phyloP scores from a whole-genome alignment of 2,888 invertebrate genomes.

The Pandemis cinnamomeana region DNA sequence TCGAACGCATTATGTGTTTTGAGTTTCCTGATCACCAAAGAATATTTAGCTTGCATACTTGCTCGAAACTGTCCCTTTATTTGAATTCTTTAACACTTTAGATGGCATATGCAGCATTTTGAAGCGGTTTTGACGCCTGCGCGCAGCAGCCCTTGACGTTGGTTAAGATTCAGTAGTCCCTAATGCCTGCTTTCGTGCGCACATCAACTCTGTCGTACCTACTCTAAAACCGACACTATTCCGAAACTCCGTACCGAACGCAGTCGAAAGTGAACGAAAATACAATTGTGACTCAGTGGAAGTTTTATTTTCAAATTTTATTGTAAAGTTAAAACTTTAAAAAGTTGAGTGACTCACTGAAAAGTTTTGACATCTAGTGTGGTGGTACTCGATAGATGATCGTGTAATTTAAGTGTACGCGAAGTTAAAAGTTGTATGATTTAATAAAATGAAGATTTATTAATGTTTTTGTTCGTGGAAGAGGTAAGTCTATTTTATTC shows the following conservation, averaged over 20 bases:
- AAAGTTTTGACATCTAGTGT: slow-evolving; percentile 23
- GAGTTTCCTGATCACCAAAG: neutral
- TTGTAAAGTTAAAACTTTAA: neutral
- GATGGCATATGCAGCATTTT: slow-evolving; percentile 39
- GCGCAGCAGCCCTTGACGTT: slow-evolving; percentile 9
- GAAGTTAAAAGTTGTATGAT: slow-evolving; percentile 14
- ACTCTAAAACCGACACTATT: neutral
- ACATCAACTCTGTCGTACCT: neutral
- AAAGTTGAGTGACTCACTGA: slow-evolving; percentile 3
- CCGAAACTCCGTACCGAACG: slow-evolving; percentile 20
- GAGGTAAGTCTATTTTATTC: slow-evolving; percentile 23
- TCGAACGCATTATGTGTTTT: neutral
- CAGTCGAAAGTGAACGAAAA: neutral
- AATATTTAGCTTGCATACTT: neutral
- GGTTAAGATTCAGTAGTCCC: slow-evolving; percentile 33
- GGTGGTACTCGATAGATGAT: slow-evolving; percentile 16
- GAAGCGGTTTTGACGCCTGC: slow-evolving; percentile 32
- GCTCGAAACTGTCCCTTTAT: neutral
- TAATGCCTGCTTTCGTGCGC: slow-evolving; percentile 10
- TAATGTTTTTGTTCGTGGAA: neutral
- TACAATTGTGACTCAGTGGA: neutral
- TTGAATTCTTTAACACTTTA: slow-evolving; percentile 32
- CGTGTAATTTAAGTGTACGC: slow-evolving; percentile 27
- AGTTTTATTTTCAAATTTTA: neutral
- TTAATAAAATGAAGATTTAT: neutral